These are phyloP conservation scores for Venusia cambrica DNA, from an alignment of 2,888 invertebrate genomes.

Conservation along the genomic window DNA sequence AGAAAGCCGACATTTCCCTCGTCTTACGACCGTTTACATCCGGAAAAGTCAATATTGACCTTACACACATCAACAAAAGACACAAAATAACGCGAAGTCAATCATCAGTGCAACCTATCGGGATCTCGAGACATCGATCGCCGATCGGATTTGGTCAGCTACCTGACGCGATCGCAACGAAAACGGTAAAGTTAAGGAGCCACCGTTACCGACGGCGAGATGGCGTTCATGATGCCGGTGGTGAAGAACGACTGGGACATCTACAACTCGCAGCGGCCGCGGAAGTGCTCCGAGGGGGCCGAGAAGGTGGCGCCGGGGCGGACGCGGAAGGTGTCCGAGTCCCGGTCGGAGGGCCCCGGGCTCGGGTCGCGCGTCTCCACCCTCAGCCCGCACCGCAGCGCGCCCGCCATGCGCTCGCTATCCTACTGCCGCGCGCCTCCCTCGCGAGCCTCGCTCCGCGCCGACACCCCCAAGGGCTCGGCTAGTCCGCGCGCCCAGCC, in stretches of 20 bases:
- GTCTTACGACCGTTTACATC: constrained; percentile 32
- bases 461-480: constrained; percentile 84
- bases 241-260: constrained; percentile 97
- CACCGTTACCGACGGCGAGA: constrained; percentile 74
- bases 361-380: constrained; percentile 74
- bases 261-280: constrained; percentile 90
- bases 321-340: constrained; percentile 87
- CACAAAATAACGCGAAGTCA: constrained; percentile 36
- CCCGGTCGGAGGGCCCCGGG: constrained; percentile 87
- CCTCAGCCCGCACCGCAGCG: constrained; percentile 83
- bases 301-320: constrained; percentile 65
- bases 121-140: constrained; percentile 30
- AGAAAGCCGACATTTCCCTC: constrained; percentile 58
- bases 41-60: constrained; percentile 39
- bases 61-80: constrained; percentile 32
- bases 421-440: constrained; percentile 73
- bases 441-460: constrained; percentile 83
- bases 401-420: constrained; percentile 83
- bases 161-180: constrained; percentile 53
- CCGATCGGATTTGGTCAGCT: constrained; percentile 41
- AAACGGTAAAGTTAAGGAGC: constrained; percentile 70
- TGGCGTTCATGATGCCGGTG: constrained; percentile 98
- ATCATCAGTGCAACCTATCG: constrained; percentile 33
- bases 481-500: constrained; percentile 81
- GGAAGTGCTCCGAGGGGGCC: constrained; percentile 87